These are phyloP conservation scores for Puma concolor DNA, from an alignment of 2,113 vertebrate species.

Conservation along the genomic window DNA sequence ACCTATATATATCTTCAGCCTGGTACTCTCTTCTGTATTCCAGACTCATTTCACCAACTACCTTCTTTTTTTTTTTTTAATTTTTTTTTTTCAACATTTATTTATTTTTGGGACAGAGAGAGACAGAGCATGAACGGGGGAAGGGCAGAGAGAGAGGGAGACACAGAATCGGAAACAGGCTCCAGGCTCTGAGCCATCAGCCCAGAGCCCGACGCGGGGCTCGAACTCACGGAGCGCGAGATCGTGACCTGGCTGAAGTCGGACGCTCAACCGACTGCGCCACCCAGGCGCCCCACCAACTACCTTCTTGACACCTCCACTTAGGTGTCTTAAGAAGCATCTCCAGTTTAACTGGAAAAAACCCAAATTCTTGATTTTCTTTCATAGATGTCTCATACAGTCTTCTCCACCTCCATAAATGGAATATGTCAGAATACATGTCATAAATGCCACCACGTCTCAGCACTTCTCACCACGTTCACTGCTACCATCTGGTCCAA, in stretches of 20 bases:
- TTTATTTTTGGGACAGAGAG: too few relatives aligned
- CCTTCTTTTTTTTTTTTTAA: too few relatives aligned
- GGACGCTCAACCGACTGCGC: too few relatives aligned
- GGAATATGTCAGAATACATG: background rate
- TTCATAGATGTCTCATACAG: background rate
- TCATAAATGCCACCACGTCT: background rate
- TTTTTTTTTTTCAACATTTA: too few relatives aligned
- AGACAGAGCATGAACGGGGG: too few relatives aligned
- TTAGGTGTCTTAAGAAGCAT: background rate
- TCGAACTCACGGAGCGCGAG: too few relatives aligned
- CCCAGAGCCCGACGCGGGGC: too few relatives aligned
- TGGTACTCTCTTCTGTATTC: background rate
- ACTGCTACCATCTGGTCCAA: background rate
- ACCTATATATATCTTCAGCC: background rate
- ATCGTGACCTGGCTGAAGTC: too few relatives aligned
- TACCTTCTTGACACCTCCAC: background rate
- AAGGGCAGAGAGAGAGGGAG: too few relatives aligned
- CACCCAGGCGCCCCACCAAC: too few relatives aligned
- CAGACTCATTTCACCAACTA: background rate
- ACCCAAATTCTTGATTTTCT: background rate
- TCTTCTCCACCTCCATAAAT: background rate
- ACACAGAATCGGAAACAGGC: too few relatives aligned
- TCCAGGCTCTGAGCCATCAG: too few relatives aligned
- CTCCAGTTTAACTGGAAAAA: slow-evolving; percentile 14
- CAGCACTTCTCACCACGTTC: background rate